A percentile compares a stretch with the other conserved stretches of the same genome.
Evolutionary conservation across 2,113 vertebrate genomes (phyloP).

Genomic region (Tachycineta bicolor): DNA sequence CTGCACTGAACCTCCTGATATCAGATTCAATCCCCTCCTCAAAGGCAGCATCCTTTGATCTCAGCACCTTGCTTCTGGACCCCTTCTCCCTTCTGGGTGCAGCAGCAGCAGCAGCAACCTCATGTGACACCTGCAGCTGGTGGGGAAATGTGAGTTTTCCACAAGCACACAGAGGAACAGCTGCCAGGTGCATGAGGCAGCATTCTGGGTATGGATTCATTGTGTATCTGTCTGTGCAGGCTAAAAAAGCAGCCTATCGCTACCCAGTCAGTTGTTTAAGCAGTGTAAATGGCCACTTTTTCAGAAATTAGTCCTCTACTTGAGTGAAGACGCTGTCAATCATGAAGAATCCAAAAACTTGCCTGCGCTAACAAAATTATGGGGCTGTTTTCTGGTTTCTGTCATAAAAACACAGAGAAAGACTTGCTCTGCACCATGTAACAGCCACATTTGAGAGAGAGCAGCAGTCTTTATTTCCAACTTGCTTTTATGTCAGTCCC

Average conservation of each 20-base stretch:
- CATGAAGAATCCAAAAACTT: background rate
- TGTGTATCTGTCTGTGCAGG: background rate
- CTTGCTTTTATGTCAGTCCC: constrained; percentile 14
- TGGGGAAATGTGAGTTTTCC: background rate
- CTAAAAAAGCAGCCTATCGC: background rate
- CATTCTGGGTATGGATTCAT: background rate
- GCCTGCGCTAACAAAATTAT: background rate
- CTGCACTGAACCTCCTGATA: background rate
- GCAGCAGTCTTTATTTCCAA: background rate
- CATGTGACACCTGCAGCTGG: background rate
- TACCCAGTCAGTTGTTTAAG: background rate
- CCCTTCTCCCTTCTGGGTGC: background rate
- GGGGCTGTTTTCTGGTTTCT: background rate
- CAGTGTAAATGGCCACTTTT: background rate
- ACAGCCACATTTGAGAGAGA: background rate
- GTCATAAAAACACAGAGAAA: background rate
- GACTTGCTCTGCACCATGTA: background rate
- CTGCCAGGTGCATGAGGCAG: background rate
- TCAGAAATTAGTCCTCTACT: background rate
- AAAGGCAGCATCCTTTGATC: background rate
- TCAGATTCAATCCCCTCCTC: background rate
- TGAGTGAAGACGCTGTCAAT: background rate
- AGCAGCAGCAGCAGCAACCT: background rate
- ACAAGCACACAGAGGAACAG: background rate
- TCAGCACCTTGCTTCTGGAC: background rate